Evolutionary conservation across 1,140 invertebrate genomes (phyloP).

Genomic region (Pseudomyrmex concolor): DNA sequence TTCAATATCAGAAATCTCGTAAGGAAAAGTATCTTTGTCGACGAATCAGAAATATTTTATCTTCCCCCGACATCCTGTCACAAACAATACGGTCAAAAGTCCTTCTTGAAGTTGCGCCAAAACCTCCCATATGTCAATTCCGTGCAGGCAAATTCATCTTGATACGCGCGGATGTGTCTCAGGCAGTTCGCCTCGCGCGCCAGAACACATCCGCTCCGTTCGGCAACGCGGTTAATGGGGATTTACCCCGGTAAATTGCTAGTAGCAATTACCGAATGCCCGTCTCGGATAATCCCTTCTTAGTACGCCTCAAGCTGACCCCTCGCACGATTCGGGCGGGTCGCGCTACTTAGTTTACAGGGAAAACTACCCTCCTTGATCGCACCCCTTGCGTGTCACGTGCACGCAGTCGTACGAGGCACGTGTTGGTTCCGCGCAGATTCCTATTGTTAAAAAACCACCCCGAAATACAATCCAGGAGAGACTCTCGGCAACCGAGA

Average conservation of each 20-base stretch:
- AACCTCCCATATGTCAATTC: neutral
- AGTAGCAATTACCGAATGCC: slow-evolving; percentile 79
- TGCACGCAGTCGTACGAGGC: slow-evolving; percentile 69
- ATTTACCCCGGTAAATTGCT: slow-evolving; percentile 78
- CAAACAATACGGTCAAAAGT: slow-evolving; percentile 16
- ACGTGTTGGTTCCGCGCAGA: slow-evolving; percentile 66
- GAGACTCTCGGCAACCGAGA: slow-evolving; percentile 26
- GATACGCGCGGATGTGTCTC: slow-evolving; percentile 35
- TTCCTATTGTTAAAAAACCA: slow-evolving; percentile 78
- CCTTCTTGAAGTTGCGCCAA: neutral
- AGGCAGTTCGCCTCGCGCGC: slow-evolving; percentile 18
- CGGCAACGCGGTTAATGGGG: slow-evolving; percentile 76
- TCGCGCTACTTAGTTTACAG: slow-evolving; percentile 79
- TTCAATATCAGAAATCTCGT: no score
- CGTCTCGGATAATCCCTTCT: slow-evolving; percentile 77
- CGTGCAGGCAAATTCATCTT: slow-evolving; percentile 44
- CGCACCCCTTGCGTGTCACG: slow-evolving; percentile 74
- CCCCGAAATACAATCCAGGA: slow-evolving; percentile 4
- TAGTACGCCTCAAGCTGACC: slow-evolving; percentile 70
- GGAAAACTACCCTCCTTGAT: slow-evolving; percentile 74
- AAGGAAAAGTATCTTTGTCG: neutral
- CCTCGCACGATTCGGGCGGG: slow-evolving; percentile 63
- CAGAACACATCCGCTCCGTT: slow-evolving; percentile 63
- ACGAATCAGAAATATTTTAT: slow-evolving; percentile 1
- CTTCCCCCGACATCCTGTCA: neutral